phyloP scores from a whole-genome alignment of 2,888 invertebrate species.

The Rhagium mordax region DNA sequence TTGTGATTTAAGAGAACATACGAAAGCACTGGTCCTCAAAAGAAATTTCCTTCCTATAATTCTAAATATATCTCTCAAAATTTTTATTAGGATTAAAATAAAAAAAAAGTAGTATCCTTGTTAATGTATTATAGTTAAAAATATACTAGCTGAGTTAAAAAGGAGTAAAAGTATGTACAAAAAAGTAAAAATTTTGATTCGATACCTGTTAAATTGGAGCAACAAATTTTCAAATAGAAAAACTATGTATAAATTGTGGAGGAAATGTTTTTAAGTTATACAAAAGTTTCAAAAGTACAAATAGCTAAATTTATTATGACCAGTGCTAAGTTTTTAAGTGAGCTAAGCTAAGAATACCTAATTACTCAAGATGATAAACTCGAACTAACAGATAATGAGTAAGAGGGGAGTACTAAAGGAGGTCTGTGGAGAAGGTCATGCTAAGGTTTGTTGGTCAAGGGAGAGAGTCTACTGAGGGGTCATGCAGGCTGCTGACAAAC shows the following conservation, averaged over 20 bases:
- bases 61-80: too few species aligned
- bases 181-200: neutral
- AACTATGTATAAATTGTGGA: neutral
- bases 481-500: slow-evolving; percentile 64
- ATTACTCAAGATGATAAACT: slow-evolving; percentile 15
- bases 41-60: neutral
- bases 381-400: slow-evolving; percentile 25
- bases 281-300: too few species aligned
- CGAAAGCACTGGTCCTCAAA: slow-evolving; percentile 17
- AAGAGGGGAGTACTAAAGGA: slow-evolving; percentile 18
- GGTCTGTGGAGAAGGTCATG: slow-evolving; percentile 39
- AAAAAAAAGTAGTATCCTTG: neutral
- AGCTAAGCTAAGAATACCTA: slow-evolving; percentile 31
- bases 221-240: neutral
- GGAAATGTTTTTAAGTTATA: neutral
- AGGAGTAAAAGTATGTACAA: neutral
- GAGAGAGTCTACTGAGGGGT: slow-evolving; percentile 48
- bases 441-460: slow-evolving; percentile 36
- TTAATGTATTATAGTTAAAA: neutral
- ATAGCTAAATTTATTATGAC: neutral
- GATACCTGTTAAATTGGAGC: too few species aligned
- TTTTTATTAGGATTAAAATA: too few species aligned
- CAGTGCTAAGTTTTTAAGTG: slow-evolving; percentile 3
- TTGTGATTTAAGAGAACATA: neutral
- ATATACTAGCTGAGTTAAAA: neutral